Conservation (phyloP, 2,888 invertebrate genomes). For the Ametastegia equiseti region DNA sequence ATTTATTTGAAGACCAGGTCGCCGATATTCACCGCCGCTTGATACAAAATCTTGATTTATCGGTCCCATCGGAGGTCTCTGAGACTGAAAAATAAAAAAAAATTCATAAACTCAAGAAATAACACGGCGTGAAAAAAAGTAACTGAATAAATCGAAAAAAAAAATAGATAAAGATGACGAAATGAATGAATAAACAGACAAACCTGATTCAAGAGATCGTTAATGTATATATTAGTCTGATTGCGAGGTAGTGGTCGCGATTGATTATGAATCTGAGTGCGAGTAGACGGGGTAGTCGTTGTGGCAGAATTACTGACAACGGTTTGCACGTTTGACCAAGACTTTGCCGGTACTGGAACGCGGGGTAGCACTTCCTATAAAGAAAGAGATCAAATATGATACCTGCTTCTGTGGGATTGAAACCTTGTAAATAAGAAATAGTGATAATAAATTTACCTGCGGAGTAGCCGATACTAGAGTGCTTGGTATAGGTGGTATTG, state of each 20-base stretch:
- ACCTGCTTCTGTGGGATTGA: background rate
- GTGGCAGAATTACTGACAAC: constrained; percentile 68
- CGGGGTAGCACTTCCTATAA: constrained; percentile 79
- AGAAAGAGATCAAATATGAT: constrained; percentile 42
- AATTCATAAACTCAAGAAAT: too few species aligned
- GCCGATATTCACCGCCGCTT: constrained; percentile 70
- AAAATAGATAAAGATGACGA: background rate
- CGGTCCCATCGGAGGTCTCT: constrained; percentile 73
- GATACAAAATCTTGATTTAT: constrained; percentile 74
- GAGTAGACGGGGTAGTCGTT: constrained; percentile 70
- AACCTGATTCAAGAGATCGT: constrained; percentile 73
- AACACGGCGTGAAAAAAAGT: background rate
- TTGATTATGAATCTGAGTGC: constrained; percentile 72
- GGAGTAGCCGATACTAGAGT: constrained; percentile 84
- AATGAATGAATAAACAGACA: constrained; percentile 41
- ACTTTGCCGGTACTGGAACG: constrained; percentile 57
- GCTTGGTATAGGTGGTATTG: constrained; percentile 81
- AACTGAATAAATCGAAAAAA: background rate
- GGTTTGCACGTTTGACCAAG: constrained; percentile 35
- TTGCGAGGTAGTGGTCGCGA: constrained; percentile 74
- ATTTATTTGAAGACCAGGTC: constrained; percentile 63
- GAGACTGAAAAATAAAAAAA: constrained; percentile 62
- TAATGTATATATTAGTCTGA: constrained; percentile 75
- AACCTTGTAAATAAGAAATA: too few species aligned
- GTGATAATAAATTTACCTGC: constrained; percentile 75